Evolutionary conservation across 2,113 vertebrate species (phyloP).

Genomic region (Meriones unguiculatus): DNA sequence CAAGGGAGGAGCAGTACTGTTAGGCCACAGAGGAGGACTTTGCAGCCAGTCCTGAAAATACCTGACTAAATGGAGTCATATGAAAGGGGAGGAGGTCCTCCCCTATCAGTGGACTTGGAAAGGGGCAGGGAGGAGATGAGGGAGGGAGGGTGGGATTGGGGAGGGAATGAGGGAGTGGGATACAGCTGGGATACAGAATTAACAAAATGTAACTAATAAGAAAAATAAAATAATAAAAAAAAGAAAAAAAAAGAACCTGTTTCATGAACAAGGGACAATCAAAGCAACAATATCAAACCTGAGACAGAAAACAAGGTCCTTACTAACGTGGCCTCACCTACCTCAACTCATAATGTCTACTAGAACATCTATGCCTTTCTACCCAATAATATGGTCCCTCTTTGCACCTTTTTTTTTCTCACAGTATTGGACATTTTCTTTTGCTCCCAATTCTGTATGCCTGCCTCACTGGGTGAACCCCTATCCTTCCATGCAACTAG

Average conservation of each 20-base stretch:
- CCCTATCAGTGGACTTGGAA: too few relatives aligned
- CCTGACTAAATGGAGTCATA: too few relatives aligned
- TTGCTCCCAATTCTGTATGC: not conserved
- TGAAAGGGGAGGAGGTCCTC: too few relatives aligned
- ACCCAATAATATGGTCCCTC: rapidly evolving
- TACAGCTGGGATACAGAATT: too few relatives aligned
- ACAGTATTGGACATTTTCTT: not conserved
- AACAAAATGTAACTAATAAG: too few relatives aligned
- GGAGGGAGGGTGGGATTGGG: too few relatives aligned
- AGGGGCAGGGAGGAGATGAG: too few relatives aligned
- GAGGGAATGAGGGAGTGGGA: too few relatives aligned
- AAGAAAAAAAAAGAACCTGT: not conserved
- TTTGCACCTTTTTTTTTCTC: not conserved
- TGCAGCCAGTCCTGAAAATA: too few relatives aligned
- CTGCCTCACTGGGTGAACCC: not conserved
- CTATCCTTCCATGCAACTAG: not conserved
- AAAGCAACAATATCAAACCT: not conserved
- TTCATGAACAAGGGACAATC: not conserved
- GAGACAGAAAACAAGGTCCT: not conserved
- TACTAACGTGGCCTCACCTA: not conserved
- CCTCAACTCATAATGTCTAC: not conserved
- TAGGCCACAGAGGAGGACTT: too few relatives aligned
- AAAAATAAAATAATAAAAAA: too few relatives aligned
- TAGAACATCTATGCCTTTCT: not conserved
- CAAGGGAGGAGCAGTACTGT: too few relatives aligned